Base-by-base conservation (phyloP, 2,888 invertebrate species). In the Macrosoma leucophasiata region DNA sequence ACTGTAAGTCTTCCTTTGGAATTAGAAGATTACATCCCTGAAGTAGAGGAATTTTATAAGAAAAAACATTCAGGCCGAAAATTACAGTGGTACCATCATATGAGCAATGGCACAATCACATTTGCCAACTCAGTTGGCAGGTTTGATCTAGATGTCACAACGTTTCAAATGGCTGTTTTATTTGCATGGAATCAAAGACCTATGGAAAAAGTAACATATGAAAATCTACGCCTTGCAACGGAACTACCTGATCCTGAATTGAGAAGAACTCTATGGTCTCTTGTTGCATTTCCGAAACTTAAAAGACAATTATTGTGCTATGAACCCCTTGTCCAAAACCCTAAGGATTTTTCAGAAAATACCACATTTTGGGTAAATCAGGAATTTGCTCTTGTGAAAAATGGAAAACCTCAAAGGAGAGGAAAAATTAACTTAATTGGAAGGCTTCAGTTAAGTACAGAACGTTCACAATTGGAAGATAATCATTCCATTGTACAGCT, bases 141-240 rank as follows among this genome's bases (percentile, higher is more conserved):
- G 52, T 99, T 95, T 79, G 99, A 99, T 78, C 86, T 99, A 55
- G 99, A 99, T 69, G 98, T 99, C 4, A 99, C 98, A 8, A 98
- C 99, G 13, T 98, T 98, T 79, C 99, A 99, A 90, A 98, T 99
- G 98, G 97, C 98, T 20, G 98, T 99, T 9, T 84, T 99, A 23
- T 98, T 98, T 84, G 96, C 97, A 9, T 99, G 98, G 98, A 99
- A 99, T 86, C 97, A 98, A 69, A 88, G 98, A 46, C 96, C 96
- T 1, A 84, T 90, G 52, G 97, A 98, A 59, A 93, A 90, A 75
- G 92, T 99, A 42, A 92, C 95, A n/a, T 97, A 97, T 62, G 99
- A 99, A 79, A 97, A 97, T 82, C 86, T 99, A 38, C 89, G 96
- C 56, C 85, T 99, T 48, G 98, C 98, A 3, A 98, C 99, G 1